Evolutionary conservation across 2,113 vertebrate species (phyloP), one percentile per base, ranked within the genome.

Genomic region (Hippocampus mohnikei): DNA sequence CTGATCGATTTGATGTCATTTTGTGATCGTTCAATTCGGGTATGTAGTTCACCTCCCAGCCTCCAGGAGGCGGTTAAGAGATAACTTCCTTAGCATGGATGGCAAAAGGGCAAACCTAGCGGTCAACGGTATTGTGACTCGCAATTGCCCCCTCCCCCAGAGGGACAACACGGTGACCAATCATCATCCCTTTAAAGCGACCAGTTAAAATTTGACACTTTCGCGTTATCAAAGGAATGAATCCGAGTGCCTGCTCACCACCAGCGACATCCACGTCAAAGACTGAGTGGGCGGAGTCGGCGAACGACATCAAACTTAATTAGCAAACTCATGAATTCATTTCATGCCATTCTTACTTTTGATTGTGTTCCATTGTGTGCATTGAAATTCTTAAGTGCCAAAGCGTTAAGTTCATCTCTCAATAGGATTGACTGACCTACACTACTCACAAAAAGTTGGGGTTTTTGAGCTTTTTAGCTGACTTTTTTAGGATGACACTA

Each of bases 331-430:
- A 27, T 27, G 41, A 25, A 65, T 46, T 23, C 29, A n/a, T 21
- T 13, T 37, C 13, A 63, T 63, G 61, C 11, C 62, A 25, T 42
- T 25, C 1, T 44, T 27, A 16, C 63, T 60, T 60, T 60, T 60
- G 58, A 27, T 65, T 46, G 63, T 18, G 13, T 65, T 65, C n/a
- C 58, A 60, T 46, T 65, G 41, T 27, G 63, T 65, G 41, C 42
- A 60, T 60, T 60, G 58, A 29, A 33, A 60, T 12, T 60, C 27
- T 60, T 8, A 60, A 60, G 58, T 60, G 58, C 58, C 58, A 60
- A 60, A 60, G 27, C 27, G 58, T 60, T 60, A 33, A 3, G 27
- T 18, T 60, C 25, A 60, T 33, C 27, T 60, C 58, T 33, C 58
- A 3, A 15, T 9, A 16, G 27, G 27, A 2, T 33, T 8, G 58